These are phyloP conservation scores for Apis florea DNA, from an alignment of 1,140 invertebrate genomes.

Conservation along the genomic window DNA sequence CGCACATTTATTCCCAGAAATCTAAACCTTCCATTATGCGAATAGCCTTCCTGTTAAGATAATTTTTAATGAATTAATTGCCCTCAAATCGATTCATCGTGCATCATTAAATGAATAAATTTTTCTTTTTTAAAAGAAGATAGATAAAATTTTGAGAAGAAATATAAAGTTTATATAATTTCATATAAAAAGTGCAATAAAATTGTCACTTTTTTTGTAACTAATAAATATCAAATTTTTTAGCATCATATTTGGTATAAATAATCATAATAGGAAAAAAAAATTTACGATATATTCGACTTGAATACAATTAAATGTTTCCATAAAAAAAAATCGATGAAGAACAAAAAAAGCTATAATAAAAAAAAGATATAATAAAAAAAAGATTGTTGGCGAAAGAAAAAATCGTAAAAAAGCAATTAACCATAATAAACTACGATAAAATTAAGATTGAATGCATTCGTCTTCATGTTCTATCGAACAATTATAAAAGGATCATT, in stretches of 20 bases:
- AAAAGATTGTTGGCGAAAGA: too few relatives aligned
- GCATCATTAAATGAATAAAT: neutral
- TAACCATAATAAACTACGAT: slow-evolving; percentile 23
- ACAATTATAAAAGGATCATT: neutral
- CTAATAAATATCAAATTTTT: too few relatives aligned
- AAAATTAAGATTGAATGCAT: neutral
- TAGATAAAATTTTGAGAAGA: too few relatives aligned
- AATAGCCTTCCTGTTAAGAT: neutral
- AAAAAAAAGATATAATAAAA: neutral
- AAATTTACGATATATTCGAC: neutral
- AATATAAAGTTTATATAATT: too few relatives aligned
- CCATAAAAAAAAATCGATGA: neutral
- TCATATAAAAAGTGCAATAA: too few relatives aligned
- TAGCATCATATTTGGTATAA: too few relatives aligned
- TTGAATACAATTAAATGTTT: neutral
- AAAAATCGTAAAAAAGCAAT: slow-evolving; percentile 24
- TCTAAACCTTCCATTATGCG: slow-evolving; percentile 4
- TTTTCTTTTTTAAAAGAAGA: neutral
- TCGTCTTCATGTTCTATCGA: slow-evolving; percentile 1
- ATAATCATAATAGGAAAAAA: too few relatives aligned
- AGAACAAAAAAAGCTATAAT: neutral
- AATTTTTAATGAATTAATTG: slow-evolving; percentile 36
- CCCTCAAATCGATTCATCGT: neutral
- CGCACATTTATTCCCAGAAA: slow-evolving; percentile 21
- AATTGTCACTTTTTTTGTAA: too few relatives aligned